These are phyloP conservation scores for Drosophila oshimai DNA, from an alignment of 1,140 invertebrate genomes.

Conservation along the genomic window DNA sequence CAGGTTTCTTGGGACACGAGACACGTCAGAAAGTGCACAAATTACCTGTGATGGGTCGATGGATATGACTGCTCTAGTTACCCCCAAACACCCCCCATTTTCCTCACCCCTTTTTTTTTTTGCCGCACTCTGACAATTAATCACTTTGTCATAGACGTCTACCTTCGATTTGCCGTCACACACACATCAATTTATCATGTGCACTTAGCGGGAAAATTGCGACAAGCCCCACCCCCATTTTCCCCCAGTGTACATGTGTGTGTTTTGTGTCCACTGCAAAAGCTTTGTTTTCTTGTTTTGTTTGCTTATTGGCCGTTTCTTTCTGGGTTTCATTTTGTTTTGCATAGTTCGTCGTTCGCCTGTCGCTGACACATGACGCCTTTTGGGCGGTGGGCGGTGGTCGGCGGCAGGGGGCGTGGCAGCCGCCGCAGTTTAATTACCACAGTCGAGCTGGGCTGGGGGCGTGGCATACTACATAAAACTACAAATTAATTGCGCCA, in stretches of 20 bases:
- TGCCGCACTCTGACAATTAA: constrained; percentile 53
- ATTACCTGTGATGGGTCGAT: constrained; percentile 22
- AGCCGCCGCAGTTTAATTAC: constrained; percentile 46
- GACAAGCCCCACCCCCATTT: constrained; percentile 23
- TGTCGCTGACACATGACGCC: constrained; percentile 40
- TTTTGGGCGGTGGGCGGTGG: constrained; percentile 7
- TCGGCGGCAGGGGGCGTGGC: neutral
- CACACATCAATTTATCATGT: constrained; percentile 66
- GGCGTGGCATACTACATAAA: constrained; percentile 16
- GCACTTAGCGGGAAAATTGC: constrained; percentile 71
- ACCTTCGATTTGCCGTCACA: constrained; percentile 4
- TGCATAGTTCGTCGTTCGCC: constrained; percentile 21
- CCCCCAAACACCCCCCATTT: neutral
- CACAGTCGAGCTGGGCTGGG: constrained; percentile 3
- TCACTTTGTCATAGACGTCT: constrained; percentile 59
- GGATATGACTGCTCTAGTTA: constrained; percentile 38
- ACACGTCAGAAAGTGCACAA: constrained; percentile 44
- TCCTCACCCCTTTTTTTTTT: neutral
- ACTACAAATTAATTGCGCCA: constrained; percentile 63
- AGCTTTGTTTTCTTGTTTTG: constrained; percentile 14
- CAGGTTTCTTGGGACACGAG: constrained; percentile 20
- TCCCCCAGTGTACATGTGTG: constrained; percentile 11
- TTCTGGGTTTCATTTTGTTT: constrained; percentile 42
- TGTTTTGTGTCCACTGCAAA: neutral
- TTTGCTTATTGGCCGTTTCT: constrained; percentile 30